These are phyloP conservation scores for Polypterus bichir DNA, from an alignment of 2,113 vertebrate genomes.

Conservation along the genomic window DNA sequence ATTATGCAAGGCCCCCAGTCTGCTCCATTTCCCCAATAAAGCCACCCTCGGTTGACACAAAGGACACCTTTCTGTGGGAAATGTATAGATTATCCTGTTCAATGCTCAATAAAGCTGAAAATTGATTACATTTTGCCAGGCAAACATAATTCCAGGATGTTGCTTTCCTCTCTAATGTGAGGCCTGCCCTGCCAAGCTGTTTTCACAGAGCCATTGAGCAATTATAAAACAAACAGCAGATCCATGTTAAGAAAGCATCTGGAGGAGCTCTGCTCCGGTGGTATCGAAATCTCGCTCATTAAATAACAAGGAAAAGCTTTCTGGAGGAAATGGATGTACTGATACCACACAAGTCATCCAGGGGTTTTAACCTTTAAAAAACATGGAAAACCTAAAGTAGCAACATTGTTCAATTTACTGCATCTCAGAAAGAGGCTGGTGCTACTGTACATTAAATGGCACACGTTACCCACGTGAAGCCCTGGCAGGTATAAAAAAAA, in stretches of 20 bases:
- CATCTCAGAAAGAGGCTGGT: too few species aligned
- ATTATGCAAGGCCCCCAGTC: conserved; percentile 25
- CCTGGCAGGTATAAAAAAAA: background rate
- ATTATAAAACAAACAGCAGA: conserved; percentile 29
- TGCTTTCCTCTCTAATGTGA: conserved; percentile 21
- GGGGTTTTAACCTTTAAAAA: conserved; percentile 5
- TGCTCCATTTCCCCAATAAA: conserved; percentile 23
- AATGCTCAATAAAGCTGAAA: conserved; percentile 19
- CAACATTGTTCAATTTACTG: too few species aligned
- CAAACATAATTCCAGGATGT: conserved; percentile 34
- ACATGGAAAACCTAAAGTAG: conserved; percentile 9
- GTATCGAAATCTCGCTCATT: background rate
- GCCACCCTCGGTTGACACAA: conserved; percentile 8
- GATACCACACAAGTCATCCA: background rate
- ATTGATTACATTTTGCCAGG: conserved; percentile 18
- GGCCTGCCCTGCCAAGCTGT: conserved; percentile 21
- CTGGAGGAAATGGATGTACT: conserved; percentile 2
- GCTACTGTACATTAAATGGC: too few species aligned
- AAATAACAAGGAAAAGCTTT: conserved; percentile 1
- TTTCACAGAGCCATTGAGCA: conserved; percentile 22
- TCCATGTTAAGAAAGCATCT: conserved; percentile 16
- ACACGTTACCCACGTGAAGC: too few species aligned
- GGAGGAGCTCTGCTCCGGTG: conserved; percentile 2
- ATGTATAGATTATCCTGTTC: conserved; percentile 11
- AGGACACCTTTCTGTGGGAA: conserved; percentile 27